A percentile compares a stretch with the other conserved stretches of the same genome.
These are phyloP conservation scores for Cinclus cinclus DNA, from an alignment of 2,113 vertebrate genomes.

Conservation along the genomic window DNA sequence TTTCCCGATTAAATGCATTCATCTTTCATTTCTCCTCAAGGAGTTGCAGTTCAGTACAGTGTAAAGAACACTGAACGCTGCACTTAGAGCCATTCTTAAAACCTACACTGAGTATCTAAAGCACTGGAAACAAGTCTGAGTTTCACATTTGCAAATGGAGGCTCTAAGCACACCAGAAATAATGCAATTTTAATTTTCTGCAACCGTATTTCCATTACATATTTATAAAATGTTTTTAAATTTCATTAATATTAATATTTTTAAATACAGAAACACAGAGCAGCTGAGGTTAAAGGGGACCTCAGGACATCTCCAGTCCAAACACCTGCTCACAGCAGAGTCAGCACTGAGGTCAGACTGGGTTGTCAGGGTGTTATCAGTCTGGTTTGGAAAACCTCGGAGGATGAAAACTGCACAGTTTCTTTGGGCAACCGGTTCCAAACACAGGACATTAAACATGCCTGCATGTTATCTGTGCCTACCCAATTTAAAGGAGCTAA, in stretches of 20 bases:
- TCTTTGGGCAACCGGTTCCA: neutral
- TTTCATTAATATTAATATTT: neutral
- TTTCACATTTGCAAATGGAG: neutral
- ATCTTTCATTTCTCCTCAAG: neutral
- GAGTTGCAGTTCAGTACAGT: neutral
- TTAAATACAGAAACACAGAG: neutral
- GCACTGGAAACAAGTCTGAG: neutral
- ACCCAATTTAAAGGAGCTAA: neutral
- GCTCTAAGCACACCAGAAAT: neutral
- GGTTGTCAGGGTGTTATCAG: neutral
- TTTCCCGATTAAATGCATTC: neutral
- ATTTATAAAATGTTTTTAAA: neutral
- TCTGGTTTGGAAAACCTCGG: neutral
- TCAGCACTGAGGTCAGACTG: neutral
- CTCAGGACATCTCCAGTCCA: neutral
- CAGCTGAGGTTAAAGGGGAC: neutral
- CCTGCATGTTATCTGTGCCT: neutral
- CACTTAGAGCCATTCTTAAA: neutral
- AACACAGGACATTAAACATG: neutral
- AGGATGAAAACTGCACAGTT: neutral
- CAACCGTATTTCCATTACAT: neutral
- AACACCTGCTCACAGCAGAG: neutral
- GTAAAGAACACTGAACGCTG: neutral
- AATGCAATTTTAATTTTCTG: neutral
- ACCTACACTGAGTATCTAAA: neutral